Base-by-base conservation (phyloP, 2,888 invertebrate genomes). In the Uropetala carovei region DNA sequence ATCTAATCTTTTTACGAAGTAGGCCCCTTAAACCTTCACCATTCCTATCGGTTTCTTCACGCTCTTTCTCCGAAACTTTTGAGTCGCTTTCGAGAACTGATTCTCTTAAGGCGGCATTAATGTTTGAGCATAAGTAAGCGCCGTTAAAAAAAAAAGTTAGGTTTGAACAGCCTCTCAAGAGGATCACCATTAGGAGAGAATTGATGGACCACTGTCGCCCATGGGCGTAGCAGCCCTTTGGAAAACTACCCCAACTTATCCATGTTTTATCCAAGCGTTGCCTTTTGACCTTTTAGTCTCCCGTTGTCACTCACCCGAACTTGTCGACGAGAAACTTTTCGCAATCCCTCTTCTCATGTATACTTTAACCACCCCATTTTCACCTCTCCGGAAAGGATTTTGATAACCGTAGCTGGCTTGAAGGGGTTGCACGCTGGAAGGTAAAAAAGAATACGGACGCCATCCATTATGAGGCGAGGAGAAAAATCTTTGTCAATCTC, bases 71-170 rank as follows among this genome's bases (percentile, higher is more conserved):
- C 4, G 13, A 75, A 75, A n/a, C 0, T 22, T n/a, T 75, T 2
- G 0, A 75, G 22, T 75, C 27, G 13, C 75, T 27, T 75, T 27
- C 9, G 22, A 75, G 27, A 75, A 27, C 75, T 13, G 27, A 10
- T 27, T 22, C 75, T 75, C 75, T 75, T 27, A 75, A 75, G 27
- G 0, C 14, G 75, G 22, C 27, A 75, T 75, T 75, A 75, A 75
- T 75, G 27, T 75, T 75, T 75, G 75, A 75, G 64, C n/a, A 64
- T 64, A 64, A 64, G 75, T 27, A 68, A 68, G 68, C 68, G 18
- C 68, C 68, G n/a, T n/a, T 18, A 75, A 27, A 75, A 75, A 68
- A 75, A 27, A 75, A 75, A 75, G 22, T 75, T 22, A 27, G 27
- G 75, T 75, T 75, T 27, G 75, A 27, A 13, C 75, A 27, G 27